phyloP scores from a whole-genome alignment of 2,888 invertebrate species.

The Drosophila multiciliata region DNA sequence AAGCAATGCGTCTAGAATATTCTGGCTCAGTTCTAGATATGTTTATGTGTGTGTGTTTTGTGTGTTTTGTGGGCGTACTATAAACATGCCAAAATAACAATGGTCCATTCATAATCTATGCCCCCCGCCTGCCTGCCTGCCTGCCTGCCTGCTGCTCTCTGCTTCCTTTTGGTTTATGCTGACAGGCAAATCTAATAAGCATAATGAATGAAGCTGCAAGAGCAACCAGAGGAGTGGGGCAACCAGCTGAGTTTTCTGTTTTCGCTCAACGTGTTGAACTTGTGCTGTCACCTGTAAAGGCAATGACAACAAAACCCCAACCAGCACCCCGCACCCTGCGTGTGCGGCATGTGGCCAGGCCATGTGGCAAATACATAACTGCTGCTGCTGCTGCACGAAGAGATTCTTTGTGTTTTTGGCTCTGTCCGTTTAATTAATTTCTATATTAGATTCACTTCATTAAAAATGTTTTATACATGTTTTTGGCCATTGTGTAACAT shows the following conservation, averaged over 20 bases:
- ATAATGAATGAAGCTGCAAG: conserved; percentile 66
- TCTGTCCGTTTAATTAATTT: conserved; percentile 71
- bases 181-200: conserved; percentile 76
- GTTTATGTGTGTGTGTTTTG: conserved; percentile 12
- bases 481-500: conserved; percentile 26
- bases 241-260: conserved; percentile 71
- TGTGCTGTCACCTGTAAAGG: conserved; percentile 79
- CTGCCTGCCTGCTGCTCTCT: not conserved
- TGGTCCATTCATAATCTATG: conserved; percentile 33
- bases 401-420: conserved; percentile 29
- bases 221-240: conserved; percentile 2
- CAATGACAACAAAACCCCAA: conserved; percentile 40
- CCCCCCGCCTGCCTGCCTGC: not conserved
- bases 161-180: conserved; percentile 18
- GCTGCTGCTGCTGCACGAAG: conserved; percentile 8
- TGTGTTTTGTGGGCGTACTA: conserved; percentile 35
- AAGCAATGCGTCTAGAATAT: conserved; percentile 42
- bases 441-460: conserved; percentile 78
- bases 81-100: conserved; percentile 74
- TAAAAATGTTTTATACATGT: conserved; percentile 56
- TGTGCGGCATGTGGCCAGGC: conserved; percentile 35
- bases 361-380: conserved; percentile 57
- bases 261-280: conserved; percentile 75
- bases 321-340: not conserved
- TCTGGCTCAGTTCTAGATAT: conserved; percentile 10